phyloP scores from a whole-genome alignment of 2,797 vertebrate species.

The Danio kyathit region DNA sequence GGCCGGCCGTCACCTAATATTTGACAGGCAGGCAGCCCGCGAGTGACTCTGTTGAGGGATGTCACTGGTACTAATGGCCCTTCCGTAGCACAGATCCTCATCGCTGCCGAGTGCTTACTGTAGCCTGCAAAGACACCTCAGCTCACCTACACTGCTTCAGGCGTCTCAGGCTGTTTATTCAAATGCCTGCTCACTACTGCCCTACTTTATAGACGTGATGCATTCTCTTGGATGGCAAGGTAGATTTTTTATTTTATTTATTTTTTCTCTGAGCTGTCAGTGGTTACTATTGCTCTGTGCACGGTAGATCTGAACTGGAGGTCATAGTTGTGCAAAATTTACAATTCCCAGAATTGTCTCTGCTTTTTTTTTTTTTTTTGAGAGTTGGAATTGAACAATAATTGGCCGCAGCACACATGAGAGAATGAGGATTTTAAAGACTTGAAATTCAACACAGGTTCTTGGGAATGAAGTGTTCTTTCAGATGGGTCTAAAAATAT shows the following conservation, averaged over 20 bases:
- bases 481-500: not conserved
- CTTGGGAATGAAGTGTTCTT: not conserved
- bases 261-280: not conserved
- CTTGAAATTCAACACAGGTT: not conserved
- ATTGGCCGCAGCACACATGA: not conserved
- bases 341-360: not conserved
- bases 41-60: conserved; percentile 58
- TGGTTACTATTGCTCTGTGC: not conserved
- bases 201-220: conserved; percentile 41
- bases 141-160: conserved; percentile 42
- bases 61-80: conserved; percentile 70
- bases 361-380: not conserved
- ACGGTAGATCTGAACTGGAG: not conserved
- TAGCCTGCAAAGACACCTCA: conserved; percentile 56
- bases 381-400: not conserved
- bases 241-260: conserved; percentile 13
- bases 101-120: conserved; percentile 64
- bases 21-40: conserved; percentile 69
- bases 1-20: conserved; percentile 64
- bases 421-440: not conserved
- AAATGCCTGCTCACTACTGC: conserved; percentile 32
- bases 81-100: conserved; percentile 68
- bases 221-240: conserved; percentile 13
- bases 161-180: conserved; percentile 43
- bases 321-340: not conserved